Conservation (phyloP, 1,140 invertebrate genomes). For the Phymorhynchus buccinoides region DNA sequence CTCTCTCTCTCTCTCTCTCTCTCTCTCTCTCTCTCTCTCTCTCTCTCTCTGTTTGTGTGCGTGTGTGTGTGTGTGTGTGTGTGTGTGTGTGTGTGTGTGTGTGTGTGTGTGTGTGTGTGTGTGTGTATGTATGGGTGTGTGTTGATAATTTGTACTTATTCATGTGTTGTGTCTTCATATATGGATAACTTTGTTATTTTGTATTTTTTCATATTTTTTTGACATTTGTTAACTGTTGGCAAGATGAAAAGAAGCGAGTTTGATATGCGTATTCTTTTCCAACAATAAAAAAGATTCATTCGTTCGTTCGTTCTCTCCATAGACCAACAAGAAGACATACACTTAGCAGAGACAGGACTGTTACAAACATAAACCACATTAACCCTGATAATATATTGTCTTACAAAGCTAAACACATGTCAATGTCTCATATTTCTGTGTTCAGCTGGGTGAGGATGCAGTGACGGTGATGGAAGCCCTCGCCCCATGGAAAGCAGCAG, state of each 20-base stretch:
- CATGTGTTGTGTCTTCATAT: no score
- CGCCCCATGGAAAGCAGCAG: conserved; percentile 41
- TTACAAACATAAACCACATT: neutral
- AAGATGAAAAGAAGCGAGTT: no score
- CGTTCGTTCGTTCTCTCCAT: no score
- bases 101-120: conserved; percentile 17
- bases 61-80: conserved; percentile 9
- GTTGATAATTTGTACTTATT: neutral
- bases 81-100: conserved; percentile 17
- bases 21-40: neutral
- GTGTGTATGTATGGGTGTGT: neutral
- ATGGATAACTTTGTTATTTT: no score
- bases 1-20: neutral
- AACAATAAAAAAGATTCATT: neutral
- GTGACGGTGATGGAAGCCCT: conserved; percentile 37
- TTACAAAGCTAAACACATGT: neutral
- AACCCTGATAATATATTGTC: neutral
- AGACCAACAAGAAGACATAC: neutral
- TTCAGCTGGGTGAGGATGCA: conserved; percentile 21
- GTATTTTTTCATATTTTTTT: no score
- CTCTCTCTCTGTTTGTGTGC: neutral
- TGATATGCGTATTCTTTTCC: no score
- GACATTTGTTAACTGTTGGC: no score
- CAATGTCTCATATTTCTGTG: neutral
- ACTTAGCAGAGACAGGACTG: neutral